phyloP scores from a whole-genome alignment of 2,888 invertebrate species.

The Amphipoea oculea region DNA sequence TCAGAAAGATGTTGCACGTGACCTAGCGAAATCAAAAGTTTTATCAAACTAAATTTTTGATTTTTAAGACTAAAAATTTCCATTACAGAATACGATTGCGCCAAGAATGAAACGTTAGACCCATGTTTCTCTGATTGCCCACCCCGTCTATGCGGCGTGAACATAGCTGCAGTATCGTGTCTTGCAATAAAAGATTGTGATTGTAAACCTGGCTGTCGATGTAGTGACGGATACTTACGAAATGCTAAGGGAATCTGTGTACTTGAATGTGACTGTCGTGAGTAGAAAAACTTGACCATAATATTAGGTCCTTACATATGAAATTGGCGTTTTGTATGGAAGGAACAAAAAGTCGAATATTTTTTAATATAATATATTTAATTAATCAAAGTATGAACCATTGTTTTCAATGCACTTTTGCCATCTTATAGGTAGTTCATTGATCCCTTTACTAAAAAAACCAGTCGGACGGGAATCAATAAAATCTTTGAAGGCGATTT shows the following conservation, averaged over 20 bases:
- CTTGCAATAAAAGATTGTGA: neutral
- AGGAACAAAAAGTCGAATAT: too few species aligned
- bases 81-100: slow-evolving; percentile 47
- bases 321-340: too few species aligned
- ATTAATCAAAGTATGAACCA: too few species aligned
- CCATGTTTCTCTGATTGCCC: slow-evolving; percentile 42
- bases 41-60: neutral
- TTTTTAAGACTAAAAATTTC: neutral
- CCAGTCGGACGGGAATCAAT: too few species aligned
- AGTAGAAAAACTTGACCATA: slow-evolving; percentile 8
- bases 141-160: slow-evolving; percentile 47
- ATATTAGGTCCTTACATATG: neutral
- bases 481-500: too few species aligned
- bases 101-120: slow-evolving; percentile 52
- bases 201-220: slow-evolving; percentile 47
- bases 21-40: neutral
- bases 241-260: slow-evolving; percentile 39
- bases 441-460: too few species aligned
- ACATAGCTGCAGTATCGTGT: slow-evolving; percentile 51
- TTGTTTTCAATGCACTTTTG: too few species aligned
- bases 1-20: neutral
- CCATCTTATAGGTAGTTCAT: too few species aligned
- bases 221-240: slow-evolving; percentile 30
- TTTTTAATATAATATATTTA: too few species aligned
- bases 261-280: slow-evolving; percentile 39